These are phyloP conservation scores for Myxocyprinus asiaticus DNA, from an alignment of 2,113 vertebrate genomes.

Conservation along the genomic window DNA sequence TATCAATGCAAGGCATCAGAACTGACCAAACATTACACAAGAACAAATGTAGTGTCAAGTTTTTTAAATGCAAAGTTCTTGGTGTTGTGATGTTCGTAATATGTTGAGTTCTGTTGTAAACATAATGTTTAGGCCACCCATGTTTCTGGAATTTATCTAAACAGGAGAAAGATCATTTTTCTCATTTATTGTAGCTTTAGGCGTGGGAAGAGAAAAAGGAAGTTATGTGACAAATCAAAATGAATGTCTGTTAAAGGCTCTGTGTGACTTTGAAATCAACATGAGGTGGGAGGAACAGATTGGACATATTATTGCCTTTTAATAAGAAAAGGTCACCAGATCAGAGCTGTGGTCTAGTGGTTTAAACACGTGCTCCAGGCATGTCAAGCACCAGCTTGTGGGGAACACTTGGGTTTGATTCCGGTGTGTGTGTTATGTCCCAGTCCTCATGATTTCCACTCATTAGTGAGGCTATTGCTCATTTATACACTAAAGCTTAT, in stretches of 20 bases:
- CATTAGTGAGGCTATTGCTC: too few relatives aligned
- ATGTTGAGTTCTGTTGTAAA: not conserved
- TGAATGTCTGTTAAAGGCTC: constrained; percentile 24
- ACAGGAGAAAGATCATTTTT: not conserved
- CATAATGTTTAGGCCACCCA: not conserved
- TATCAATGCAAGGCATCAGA: too few relatives aligned
- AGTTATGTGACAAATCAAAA: constrained; percentile 30
- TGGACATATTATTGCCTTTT: constrained; percentile 5
- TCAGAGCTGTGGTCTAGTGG: not conserved
- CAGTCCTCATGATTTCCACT: too few relatives aligned
- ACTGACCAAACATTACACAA: not conserved
- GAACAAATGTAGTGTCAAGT: not conserved
- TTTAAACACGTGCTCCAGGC: not conserved
- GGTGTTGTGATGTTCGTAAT: not conserved
- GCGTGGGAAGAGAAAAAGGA: not conserved
- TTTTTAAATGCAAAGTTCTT: not conserved
- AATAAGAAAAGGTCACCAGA: not conserved
- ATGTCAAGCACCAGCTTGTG: not conserved
- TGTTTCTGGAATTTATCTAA: not conserved
- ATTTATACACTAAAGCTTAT: too few relatives aligned
- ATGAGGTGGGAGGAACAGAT: constrained; percentile 6
- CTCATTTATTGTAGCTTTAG: constrained; percentile 5
- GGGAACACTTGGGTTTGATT: too few relatives aligned
- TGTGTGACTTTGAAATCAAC: constrained; percentile 10
- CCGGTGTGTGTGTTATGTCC: too few relatives aligned